Base-by-base conservation (phyloP, 2,797 vertebrate species). In the Cynopterus sphinx region DNA sequence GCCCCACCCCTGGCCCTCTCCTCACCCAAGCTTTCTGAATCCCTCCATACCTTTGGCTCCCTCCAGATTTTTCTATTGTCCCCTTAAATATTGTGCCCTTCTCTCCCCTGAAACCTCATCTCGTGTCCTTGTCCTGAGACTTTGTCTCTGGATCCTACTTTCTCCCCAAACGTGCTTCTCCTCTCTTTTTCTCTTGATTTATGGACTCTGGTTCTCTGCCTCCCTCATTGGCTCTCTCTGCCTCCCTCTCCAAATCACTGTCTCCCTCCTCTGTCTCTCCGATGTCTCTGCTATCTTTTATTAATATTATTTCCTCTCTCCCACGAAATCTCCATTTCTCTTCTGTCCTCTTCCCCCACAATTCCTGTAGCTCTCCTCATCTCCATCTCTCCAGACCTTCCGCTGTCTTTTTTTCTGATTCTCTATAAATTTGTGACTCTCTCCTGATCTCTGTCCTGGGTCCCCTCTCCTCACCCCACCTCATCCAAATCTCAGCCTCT, bases 381-480 rank as follows among this genome's bases (percentile, higher is more conserved):
- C 63, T 12, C 1, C 67, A 22, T 31, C n/a, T 67, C 53, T 46
- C 46, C 79, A 46, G 53, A 81, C 46, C 59, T 19, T 6, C 81
- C 51, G 75, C 75, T 81, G 36, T 81, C 26, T 73, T 57, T 39
- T 90, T 46, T 88, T 83, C 87, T 74, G 39, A 59, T 79, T 92
- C 51, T 78, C 51, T 67, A 10, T 43, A 74, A 81, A 90, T 71
- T 11, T 67, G 73, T 65, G 87, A 90, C 8, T 33, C 75, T 65
- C 81, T 87, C 57, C 90, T 55, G 33, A 87, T 57, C 57, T 82
- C 43, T 49, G 85, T 22, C 96, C 88, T 31, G 87, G 87, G 61
- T 71, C 96, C 78, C 75, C 84, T 94, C 63, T 77, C 87, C 28
- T 28, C 81, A 10, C 43, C 51, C 41, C 59, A 26, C 68, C 33